A percentile compares a stretch with the other conserved stretches of the same genome.
Evolutionary conservation across 2,797 vertebrate genomes (phyloP).

Genomic region (Kryptolebias ocellatus): DNA sequence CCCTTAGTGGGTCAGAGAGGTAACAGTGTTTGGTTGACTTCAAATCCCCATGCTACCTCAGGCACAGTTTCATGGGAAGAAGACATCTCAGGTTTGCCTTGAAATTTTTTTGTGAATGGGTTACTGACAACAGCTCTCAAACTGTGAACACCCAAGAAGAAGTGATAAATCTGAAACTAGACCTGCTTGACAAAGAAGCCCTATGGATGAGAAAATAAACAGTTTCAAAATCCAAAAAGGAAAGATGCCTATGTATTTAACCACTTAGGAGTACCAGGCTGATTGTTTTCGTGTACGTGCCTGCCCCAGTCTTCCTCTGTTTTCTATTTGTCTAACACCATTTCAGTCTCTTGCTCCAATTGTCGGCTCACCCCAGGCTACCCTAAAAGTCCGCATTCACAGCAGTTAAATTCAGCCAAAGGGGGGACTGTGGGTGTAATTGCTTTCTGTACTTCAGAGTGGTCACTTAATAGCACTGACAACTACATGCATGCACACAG

Average conservation of each 20-base stretch:
- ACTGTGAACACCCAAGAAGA: not conserved
- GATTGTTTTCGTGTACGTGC: slow-evolving; percentile 66
- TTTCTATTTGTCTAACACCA: slow-evolving; percentile 71
- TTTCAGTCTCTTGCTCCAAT: slow-evolving; percentile 69
- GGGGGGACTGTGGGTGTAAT: slow-evolving; percentile 56
- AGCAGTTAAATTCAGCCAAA: slow-evolving; percentile 51
- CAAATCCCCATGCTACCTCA: no score
- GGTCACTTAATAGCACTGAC: slow-evolving; percentile 58
- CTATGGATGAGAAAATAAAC: not conserved
- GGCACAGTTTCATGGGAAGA: no score
- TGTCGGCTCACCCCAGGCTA: slow-evolving; percentile 66
- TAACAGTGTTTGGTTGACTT: no score
- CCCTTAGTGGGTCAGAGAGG: no score
- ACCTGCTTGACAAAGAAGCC: not conserved
- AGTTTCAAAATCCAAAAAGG: not conserved
- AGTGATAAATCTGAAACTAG: not conserved
- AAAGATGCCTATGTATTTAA: not conserved
- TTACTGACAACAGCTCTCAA: not conserved
- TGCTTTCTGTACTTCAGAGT: slow-evolving; percentile 62
- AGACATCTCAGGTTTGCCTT: no score
- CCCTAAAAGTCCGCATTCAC: slow-evolving; percentile 63
- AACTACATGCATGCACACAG: slow-evolving; percentile 51
- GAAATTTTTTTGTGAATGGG: not conserved
- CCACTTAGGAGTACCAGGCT: slow-evolving; percentile 34
- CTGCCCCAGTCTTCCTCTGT: slow-evolving; percentile 50